Evolutionary conservation across 92 coral and sea anemone species (phyloP), one percentile per base, ranked within the genome.

Genomic region (Umimayanthus chanpuru): DNA sequence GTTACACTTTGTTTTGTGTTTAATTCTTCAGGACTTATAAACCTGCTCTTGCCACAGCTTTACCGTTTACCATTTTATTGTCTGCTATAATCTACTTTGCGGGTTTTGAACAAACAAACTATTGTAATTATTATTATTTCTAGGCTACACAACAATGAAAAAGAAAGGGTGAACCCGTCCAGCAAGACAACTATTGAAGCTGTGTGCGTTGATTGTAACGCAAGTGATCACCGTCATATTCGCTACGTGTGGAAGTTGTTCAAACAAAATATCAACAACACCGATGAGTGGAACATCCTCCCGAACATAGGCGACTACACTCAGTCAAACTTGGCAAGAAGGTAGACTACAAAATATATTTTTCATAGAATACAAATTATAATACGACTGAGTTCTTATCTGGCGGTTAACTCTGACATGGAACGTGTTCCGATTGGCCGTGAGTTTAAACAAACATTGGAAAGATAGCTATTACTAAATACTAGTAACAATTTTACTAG

Each of bases 111-210:
- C 15, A 55, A 55, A 7, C 8, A 61, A 61, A 23, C 26, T 25
- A 18, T 18, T 16, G 18, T 16, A 14, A 16, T 15, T 9, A 25
- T 68, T 9, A 3, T 78, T 25, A 43, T 44, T 78, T 11, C 18
- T 36, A 80, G 73, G 23, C 49, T 28, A 36, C 38, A 21, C 28
- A 61, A 36, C 43, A 16, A 56, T n/a, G 53, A 5, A 16, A 16
- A 18, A 9, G 44, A 30, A n/a, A 21, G 47, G 47, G 73, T 80
- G 14, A 61, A 28, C 67, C 85, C 85, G n/a, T 80, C 85, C 61
- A 73, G 29, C 70, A 80, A 80, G 55, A 80, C 85, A 23, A 32
- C 85, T 30, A 18, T 80, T 80, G 73, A 80, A 80, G 85, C 73
- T 15, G n/a, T 12, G 4, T 80, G 85, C 32, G 73, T 61, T 38